phyloP scores from a whole-genome alignment of 1,140 invertebrate species.

The Cepaea nemoralis region DNA sequence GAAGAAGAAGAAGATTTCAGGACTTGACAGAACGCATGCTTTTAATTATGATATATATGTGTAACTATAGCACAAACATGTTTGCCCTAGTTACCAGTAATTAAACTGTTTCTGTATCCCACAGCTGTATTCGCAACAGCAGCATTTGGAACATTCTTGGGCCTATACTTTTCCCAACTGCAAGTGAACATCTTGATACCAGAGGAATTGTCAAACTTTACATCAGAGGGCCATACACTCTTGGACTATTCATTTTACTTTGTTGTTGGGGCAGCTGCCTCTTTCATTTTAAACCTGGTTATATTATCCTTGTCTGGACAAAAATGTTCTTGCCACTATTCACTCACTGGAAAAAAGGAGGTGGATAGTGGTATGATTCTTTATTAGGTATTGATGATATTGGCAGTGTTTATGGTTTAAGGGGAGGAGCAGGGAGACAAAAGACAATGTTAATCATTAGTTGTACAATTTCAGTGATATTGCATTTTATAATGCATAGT shows the following conservation, averaged over 20 bases:
- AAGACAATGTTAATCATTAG: no score
- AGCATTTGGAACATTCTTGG: slow-evolving; percentile 81
- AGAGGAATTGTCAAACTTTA: slow-evolving; percentile 81
- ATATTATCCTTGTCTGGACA: slow-evolving; percentile 77
- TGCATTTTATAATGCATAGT: no score
- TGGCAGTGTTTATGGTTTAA: no score
- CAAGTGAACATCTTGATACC: slow-evolving; percentile 83
- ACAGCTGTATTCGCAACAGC: slow-evolving; percentile 81
- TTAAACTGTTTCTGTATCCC: slow-evolving; percentile 64
- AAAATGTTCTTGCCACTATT: slow-evolving; percentile 55
- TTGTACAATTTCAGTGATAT: no score
- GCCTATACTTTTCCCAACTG: slow-evolving; percentile 82
- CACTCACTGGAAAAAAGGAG: slow-evolving; percentile 57
- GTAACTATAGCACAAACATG: no score
- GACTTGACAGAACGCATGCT: no score
- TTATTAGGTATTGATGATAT: slow-evolving; percentile 45
- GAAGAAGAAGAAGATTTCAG: no score
- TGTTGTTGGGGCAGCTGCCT: slow-evolving; percentile 80
- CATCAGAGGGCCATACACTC: slow-evolving; percentile 78
- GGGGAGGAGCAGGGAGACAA: no score
- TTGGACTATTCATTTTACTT: slow-evolving; percentile 87
- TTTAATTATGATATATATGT: no score
- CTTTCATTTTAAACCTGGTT: slow-evolving; percentile 82
- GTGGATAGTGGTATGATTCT: slow-evolving; percentile 67
- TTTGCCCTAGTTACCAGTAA: no score